Evolutionary conservation across 2,888 invertebrate genomes (phyloP), one percentile per base, ranked within the genome.

Genomic region (Neria commutata): DNA sequence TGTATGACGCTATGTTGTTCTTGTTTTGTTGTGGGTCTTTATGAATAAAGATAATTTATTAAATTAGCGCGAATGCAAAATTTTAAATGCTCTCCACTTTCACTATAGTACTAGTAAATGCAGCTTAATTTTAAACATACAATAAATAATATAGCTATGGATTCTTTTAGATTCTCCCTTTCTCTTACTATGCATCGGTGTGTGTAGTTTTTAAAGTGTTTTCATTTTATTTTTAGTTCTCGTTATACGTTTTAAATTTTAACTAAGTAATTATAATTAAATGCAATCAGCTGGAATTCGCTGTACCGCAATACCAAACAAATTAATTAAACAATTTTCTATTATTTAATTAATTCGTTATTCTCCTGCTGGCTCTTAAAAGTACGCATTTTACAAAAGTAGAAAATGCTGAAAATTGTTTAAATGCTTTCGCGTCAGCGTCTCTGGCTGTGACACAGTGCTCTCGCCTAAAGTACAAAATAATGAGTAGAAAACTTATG

Each of bases 71-170:
- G 52, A n/a, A 48, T 56, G 50, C 58, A 60, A 61, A n/a, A 26
- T 52, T 59, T 51, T 60, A 61, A 62, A 63, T 62, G 37, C 37
- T 17, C 14, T 42, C 21, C 4, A 42, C 3, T 19, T 78, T 72
- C 73, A 67, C 70, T 70, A n/a, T n/a, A n/a, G n/a, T n/a, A 74
- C 81, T 81, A 81, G 70, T 80, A 81, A 81, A 80, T 81, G 80
- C 80, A 69, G 72, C 79, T 79, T 81, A 81, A 62, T 51, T 67
- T 68, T 75, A 76, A 65, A 70, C 72, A n/a, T 64, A 54, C 64
- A 60, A 67, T 72, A 75, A 76, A 76, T 76, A 76, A 71, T 67
- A 62, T 66, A n/a, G 66, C 73, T 72, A 72, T n/a, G n/a, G n/a
- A n/a, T n/a, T n/a, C 73, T 65, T 70, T 60, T 68, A 68, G 56